Conservation (phyloP, 2,113 vertebrate species). For the Calypte anna region DNA sequence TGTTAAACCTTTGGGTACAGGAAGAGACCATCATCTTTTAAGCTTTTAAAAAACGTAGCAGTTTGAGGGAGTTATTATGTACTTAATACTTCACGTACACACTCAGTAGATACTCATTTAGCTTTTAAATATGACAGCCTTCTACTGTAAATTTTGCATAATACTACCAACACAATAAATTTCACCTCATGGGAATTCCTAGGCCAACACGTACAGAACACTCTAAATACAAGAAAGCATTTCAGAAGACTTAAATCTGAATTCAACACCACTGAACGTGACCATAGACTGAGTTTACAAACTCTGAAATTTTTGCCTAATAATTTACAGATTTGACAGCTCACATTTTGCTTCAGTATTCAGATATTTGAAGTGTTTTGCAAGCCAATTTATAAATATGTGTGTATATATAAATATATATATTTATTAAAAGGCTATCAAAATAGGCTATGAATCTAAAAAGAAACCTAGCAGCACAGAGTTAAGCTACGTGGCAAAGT, state of each 20-base stretch:
- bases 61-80: background rate
- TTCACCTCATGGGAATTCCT: background rate
- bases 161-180: constrained; percentile 1
- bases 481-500: background rate
- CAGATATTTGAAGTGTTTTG: background rate
- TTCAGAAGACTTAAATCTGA: background rate
- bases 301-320: background rate
- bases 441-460: background rate
- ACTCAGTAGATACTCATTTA: background rate
- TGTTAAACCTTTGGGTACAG: background rate
- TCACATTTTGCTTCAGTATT: background rate
- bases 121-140: background rate
- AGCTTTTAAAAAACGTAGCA: background rate
- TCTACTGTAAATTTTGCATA: background rate
- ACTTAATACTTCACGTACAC: background rate
- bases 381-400: background rate
- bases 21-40: background rate
- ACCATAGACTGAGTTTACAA: background rate
- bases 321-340: background rate
- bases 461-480: background rate
- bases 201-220: background rate
- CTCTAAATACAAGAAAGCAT: background rate
- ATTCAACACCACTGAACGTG: background rate
- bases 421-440: background rate
- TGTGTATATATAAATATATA: no score